Evolutionary conservation across 2,797 vertebrate genomes (phyloP).

Genomic region (Benthosema pterotum): DNA sequence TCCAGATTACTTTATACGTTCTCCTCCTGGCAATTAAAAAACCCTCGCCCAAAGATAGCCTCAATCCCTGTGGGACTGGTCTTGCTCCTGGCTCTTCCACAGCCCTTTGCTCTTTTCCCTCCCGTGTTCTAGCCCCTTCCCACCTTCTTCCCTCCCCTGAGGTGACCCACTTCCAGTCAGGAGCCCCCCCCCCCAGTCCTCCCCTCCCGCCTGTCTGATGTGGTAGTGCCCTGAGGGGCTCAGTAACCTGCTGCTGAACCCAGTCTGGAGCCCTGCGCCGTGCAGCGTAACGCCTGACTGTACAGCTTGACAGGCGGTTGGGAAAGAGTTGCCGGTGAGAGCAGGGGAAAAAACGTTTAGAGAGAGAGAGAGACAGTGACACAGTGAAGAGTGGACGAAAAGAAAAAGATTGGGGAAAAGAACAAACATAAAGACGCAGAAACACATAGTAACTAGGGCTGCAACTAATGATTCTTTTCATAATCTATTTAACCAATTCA

Average conservation of each 20-base stretch:
- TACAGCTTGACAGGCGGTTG: conserved; percentile 39
- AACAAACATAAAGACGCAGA: too few relatives aligned
- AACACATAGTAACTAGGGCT: too few relatives aligned
- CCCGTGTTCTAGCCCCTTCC: conserved; percentile 31
- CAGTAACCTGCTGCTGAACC: conserved; percentile 72
- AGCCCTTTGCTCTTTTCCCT: conserved; percentile 40
- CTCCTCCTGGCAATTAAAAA: conserved; percentile 12
- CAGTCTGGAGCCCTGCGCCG: conserved; percentile 61
- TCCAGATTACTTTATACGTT: conserved; percentile 13
- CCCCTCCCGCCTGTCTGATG: conserved; percentile 52
- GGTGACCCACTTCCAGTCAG: conserved; percentile 68
- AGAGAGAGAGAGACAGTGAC: conserved; percentile 1
- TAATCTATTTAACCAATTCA: too few relatives aligned
- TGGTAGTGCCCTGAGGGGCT: conserved; percentile 59
- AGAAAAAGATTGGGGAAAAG: too few relatives aligned
- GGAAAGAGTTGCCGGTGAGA: conserved; percentile 7
- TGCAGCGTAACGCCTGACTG: conserved; percentile 51
- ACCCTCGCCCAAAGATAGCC: conserved; percentile 20
- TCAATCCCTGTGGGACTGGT: conserved; percentile 20
- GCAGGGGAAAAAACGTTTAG: background rate
- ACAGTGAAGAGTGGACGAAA: background rate
- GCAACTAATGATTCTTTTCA: too few relatives aligned
- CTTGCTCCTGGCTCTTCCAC: conserved; percentile 30
- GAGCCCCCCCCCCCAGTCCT: conserved; percentile 51
- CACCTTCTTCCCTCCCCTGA: conserved; percentile 16